Base-by-base conservation (phyloP, 2,888 invertebrate species). In the Lycocerus yunnanus region DNA sequence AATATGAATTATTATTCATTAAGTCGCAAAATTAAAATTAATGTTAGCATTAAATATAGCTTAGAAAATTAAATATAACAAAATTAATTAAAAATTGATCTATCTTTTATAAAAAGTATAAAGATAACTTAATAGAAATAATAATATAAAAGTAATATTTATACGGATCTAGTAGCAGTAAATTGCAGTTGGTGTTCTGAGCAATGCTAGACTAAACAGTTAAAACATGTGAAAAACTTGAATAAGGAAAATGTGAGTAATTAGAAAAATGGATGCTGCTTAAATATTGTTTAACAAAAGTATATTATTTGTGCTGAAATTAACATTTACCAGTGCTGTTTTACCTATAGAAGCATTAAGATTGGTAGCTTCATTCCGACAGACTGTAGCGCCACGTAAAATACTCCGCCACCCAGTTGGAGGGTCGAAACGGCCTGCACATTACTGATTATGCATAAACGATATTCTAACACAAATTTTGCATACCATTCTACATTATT, bases 351-450 rank as follows among this genome's bases (percentile, higher is more conserved):
- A 83, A 83, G 84, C 82, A 81, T 83, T 82, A 79, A 81, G 73
- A 80, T 84, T 81, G 79, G 81, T 78, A 76, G 79, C 81, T 77
- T 81, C 82, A 78, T 82, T 83, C 78, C 82, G 80, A 83, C 84
- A 83, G 78, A 80, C 78, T 61, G 83, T 82, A 77, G 84, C 81
- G 75, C 82, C 85, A 76, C 81, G 82, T 78, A 86, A 83, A 81
- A 87, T 82, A 79, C 84, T 85, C 83, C 86, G 86, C 90, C 90
- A 90, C 84, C 89, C 89, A 79, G 88, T 88, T 79, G 89, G 89
- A 81, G 89, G 89, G 84, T 89, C 89, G 87, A 86, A 89, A 83
- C 88, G 89, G 84, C 90, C 90, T 89, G 88, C 79, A 80, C 76
- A 78, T 73, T 76, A 78, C 71, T 70, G 66, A 76, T 71, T 76